These are phyloP conservation scores for Megamerina dolium DNA, from an alignment of 2,888 invertebrate species.

Conservation along the genomic window DNA sequence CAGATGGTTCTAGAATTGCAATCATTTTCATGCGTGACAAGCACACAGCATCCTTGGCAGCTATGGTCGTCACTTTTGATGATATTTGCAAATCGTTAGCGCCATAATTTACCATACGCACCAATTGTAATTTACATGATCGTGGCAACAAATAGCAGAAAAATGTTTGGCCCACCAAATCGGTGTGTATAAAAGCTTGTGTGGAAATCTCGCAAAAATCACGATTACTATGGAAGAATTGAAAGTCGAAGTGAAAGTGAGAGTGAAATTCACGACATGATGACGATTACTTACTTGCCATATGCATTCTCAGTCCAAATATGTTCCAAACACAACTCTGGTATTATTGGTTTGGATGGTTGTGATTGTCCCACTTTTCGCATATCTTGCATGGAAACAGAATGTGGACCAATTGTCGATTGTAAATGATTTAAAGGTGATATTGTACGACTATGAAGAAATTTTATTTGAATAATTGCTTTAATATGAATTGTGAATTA, in stretches of 20 bases:
- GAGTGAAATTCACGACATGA: not conserved
- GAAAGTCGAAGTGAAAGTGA: not conserved
- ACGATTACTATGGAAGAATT: conserved; percentile 42
- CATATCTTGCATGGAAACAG: conserved; percentile 45
- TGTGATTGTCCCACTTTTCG: conserved; percentile 52
- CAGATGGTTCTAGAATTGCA: conserved; percentile 72
- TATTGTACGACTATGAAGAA: conserved; percentile 35
- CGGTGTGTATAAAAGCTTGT: conserved; percentile 78
- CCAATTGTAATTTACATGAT: conserved; percentile 44
- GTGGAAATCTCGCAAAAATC: conserved; percentile 57
- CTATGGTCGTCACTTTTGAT: conserved; percentile 64
- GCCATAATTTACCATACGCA: conserved; percentile 60
- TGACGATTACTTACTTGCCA: conserved; percentile 48
- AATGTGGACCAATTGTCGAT: conserved; percentile 39
- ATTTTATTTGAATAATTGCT: not conserved
- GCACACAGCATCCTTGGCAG: conserved; percentile 78
- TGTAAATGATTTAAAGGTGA: conserved; percentile 44
- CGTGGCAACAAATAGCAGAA: conserved; percentile 68
- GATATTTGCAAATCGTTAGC: conserved; percentile 64
- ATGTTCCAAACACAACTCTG: conserved; percentile 82
- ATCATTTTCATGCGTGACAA: conserved; percentile 74
- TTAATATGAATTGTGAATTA: not conserved
- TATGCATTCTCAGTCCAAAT: conserved; percentile 74
- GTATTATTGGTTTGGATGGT: conserved; percentile 67
- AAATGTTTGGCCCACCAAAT: conserved; percentile 78